Evolutionary conservation across 2,113 vertebrate genomes (phyloP), one percentile per base, ranked within the genome.

Genomic region (Datnioides undecimradiatus): DNA sequence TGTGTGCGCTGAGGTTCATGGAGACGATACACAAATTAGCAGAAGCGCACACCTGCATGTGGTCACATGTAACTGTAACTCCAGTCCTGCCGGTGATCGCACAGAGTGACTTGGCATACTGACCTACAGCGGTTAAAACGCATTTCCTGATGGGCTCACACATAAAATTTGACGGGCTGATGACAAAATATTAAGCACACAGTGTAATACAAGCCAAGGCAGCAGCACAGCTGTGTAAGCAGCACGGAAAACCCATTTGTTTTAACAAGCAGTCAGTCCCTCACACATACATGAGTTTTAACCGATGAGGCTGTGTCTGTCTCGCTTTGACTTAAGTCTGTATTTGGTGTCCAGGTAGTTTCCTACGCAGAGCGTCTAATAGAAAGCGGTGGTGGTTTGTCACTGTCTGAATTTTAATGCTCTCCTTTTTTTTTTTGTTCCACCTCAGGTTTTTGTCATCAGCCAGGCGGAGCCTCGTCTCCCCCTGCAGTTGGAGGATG

Each of bases 401-500:
- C 41, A 70, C 51, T 17, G 19, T 73, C 38, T 58, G 34, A 57
- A 71, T 58, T 41, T 33, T 31, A 63, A 82, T 48, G 41, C 29
- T 12, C 4, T 62, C 34, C 58, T 2, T 65, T 72, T 38, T 62
- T 2, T 65, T 72, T 69, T 6, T 76, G 40, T 57, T 43, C 0
- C n/a, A 21, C 14, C 84, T 90, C 95, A 99, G 98, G 96, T 99
- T 88, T 98, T 96, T 83, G 97, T 99, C 85, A 94, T 99, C 92
- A 99, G 98, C 93, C 95, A 96, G 86, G 96, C 98, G 62, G 98
- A 99, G 79, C 93, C 97, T 6, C 96, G 97, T 51, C 92, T 99
- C 38, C 98, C 98, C 6, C 93, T 99, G 86, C 98, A 98, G 93
- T 93, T 99, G 93, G 98, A 99, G 66, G 98, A 99, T 81, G 97